These are phyloP conservation scores for Xiphophorus birchmanni DNA, from an alignment of 2,797 vertebrate species.

Conservation along the genomic window DNA sequence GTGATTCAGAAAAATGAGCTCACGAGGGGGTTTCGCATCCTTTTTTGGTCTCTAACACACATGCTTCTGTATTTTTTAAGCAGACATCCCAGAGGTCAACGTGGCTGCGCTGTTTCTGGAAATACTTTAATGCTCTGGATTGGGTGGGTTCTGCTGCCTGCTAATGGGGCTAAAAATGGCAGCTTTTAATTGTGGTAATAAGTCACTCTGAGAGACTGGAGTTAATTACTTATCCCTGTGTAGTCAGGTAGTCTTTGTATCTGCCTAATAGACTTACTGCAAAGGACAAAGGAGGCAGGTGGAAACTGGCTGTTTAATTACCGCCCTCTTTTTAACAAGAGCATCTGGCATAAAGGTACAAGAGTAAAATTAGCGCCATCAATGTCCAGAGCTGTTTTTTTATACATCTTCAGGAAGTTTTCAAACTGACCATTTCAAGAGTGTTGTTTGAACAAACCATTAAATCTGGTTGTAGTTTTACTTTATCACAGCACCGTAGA, in stretches of 20 bases:
- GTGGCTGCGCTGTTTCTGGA: constrained; percentile 18
- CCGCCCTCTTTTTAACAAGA: constrained; percentile 22
- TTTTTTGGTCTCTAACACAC: background rate
- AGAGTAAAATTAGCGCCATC: constrained; percentile 6
- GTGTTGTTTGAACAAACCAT: background rate
- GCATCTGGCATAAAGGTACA: constrained; percentile 13
- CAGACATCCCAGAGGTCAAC: constrained; percentile 11
- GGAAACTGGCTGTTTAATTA: constrained; percentile 31
- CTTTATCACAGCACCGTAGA: background rate
- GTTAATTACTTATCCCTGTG: constrained; percentile 58
- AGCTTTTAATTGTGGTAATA: constrained; percentile 65
- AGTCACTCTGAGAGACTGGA: constrained; percentile 49
- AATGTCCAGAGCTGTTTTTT: background rate
- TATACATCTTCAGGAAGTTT: constrained; percentile 1
- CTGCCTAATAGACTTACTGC: constrained; percentile 20
- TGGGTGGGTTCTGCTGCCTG: constrained; percentile 25
- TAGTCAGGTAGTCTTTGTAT: constrained; percentile 24
- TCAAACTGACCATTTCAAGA: constrained; percentile 20
- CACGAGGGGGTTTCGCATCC: background rate
- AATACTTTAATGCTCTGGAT: constrained; percentile 45
- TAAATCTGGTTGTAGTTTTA: constrained; percentile 1
- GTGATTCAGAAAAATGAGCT: background rate
- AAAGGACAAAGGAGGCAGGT: constrained; percentile 35
- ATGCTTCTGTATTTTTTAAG: constrained; percentile 9
- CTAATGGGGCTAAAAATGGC: constrained; percentile 49